A percentile compares a stretch with the other conserved stretches of the same genome.
These are phyloP conservation scores for Troides oblongomaculatus DNA, from an alignment of 2,888 invertebrate genomes.

Conservation along the genomic window DNA sequence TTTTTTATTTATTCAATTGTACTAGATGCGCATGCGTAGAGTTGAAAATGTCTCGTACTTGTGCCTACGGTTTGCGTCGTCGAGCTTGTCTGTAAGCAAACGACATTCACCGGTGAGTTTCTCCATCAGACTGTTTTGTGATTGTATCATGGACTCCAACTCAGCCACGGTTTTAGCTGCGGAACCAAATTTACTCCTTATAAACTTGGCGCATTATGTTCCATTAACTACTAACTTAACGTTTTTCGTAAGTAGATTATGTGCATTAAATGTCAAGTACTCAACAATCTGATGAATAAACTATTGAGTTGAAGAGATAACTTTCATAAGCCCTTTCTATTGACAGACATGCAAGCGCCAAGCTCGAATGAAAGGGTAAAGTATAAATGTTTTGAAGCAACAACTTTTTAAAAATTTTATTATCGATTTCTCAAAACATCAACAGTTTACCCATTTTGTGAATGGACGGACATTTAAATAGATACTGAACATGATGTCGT, in stretches of 20 bases:
- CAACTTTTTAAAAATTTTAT: conserved; percentile 35
- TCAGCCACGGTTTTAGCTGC: conserved; percentile 93
- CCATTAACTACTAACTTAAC: conserved; percentile 10
- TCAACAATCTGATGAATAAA: conserved; percentile 84
- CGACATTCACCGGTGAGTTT: conserved; percentile 94
- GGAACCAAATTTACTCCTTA: conserved; percentile 69
- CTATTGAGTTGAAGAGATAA: conserved; percentile 77
- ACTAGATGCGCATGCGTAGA: conserved; percentile 57
- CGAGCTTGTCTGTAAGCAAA: conserved; percentile 92
- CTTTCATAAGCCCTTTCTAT: conserved; percentile 70
- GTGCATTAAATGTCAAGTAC: conserved; percentile 29
- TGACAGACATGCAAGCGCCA: conserved; percentile 68
- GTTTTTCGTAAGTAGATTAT: conserved; percentile 9
- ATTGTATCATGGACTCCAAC: conserved; percentile 93
- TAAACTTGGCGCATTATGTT: conserved; percentile 35
- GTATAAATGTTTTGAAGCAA: conserved; percentile 75
- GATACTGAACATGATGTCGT: conserved; percentile 2
- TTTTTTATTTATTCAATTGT: conserved; percentile 30
- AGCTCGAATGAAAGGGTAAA: conserved; percentile 78
- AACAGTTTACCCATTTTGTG: conserved; percentile 78
- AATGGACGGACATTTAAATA: conserved; percentile 29
- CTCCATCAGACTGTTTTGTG: conserved; percentile 95
- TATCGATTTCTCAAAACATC: conserved; percentile 70
- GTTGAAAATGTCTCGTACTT: conserved; percentile 84
- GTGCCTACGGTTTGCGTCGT: conserved; percentile 92